A percentile compares a stretch with the other conserved stretches of the same genome.
Conservation (phyloP, 2,797 vertebrate genomes). For the Betta splendens region DNA sequence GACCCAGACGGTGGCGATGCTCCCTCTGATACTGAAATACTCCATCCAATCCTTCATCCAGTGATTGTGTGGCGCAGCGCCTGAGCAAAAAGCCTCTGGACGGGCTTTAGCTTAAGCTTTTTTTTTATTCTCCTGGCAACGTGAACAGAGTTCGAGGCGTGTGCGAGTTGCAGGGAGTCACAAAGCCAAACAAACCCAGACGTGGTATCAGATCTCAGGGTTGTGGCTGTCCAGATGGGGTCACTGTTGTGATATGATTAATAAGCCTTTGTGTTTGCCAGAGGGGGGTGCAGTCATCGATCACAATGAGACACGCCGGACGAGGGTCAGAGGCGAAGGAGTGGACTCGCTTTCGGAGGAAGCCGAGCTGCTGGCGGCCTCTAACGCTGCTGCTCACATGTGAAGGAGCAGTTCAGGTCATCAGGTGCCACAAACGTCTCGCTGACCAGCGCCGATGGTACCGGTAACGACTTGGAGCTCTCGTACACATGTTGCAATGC, state of each 20-base stretch:
- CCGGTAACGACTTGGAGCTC: background rate
- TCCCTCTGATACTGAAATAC: conserved; percentile 36
- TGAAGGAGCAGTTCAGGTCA: no score
- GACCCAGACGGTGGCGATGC: conserved; percentile 33
- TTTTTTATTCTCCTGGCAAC: conserved; percentile 11
- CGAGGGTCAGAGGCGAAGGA: background rate
- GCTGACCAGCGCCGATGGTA: no score
- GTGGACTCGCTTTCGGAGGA: conserved; percentile 1
- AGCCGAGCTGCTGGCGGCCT: background rate
- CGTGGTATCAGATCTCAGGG: conserved; percentile 1
- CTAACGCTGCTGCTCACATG: background rate
- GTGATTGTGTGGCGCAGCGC: conserved; percentile 7
- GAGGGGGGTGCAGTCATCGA: background rate
- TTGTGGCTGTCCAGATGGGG: conserved; percentile 57
- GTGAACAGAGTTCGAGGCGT: conserved; percentile 19
- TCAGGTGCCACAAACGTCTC: no score
- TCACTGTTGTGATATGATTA: conserved; percentile 61
- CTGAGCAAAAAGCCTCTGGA: conserved; percentile 17
- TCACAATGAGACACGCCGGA: conserved; percentile 1
- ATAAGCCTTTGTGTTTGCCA: conserved; percentile 6
- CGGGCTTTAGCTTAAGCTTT: conserved; percentile 17
- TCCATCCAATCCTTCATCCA: conserved; percentile 23
- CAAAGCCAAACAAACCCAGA: conserved; percentile 12
- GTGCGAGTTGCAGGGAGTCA: conserved; percentile 13
- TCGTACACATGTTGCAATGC: background rate